Evolutionary conservation across 2,113 vertebrate species (phyloP).

Genomic region (Cavia aperea): DNA sequence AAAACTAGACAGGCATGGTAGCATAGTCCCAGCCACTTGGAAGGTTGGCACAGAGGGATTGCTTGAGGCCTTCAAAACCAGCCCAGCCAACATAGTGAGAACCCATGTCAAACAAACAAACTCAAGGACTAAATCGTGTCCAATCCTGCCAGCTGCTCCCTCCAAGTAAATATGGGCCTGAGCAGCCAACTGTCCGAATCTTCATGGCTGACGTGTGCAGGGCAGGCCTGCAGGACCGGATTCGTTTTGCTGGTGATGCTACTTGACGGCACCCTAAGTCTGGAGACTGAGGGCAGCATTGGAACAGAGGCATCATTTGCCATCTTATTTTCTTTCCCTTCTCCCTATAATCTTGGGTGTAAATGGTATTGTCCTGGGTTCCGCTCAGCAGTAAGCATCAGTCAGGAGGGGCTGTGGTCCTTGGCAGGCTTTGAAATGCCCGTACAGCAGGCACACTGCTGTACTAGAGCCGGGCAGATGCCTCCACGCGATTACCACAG

Average conservation of each 20-base stretch:
- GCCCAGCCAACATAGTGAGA: background rate
- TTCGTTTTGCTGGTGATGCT: conserved; percentile 46
- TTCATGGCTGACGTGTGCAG: background rate
- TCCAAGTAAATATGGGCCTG: too few relatives aligned
- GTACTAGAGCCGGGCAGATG: background rate
- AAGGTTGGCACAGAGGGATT: background rate
- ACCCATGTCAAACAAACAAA: background rate
- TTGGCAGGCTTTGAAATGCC: background rate
- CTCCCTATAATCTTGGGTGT: background rate
- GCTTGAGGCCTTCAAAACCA: background rate
- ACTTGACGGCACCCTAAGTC: background rate
- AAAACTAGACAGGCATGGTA: background rate
- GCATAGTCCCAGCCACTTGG: background rate
- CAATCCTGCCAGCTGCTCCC: background rate
- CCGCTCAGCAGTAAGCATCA: background rate
- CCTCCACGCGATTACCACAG: too few relatives aligned
- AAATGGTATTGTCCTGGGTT: background rate
- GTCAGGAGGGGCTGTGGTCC: background rate
- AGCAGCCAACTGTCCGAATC: background rate
- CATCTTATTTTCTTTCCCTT: background rate
- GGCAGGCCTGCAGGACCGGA: background rate
- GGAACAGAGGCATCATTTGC: background rate
- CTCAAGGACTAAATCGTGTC: background rate
- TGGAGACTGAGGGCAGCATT: background rate
- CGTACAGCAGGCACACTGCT: background rate